A percentile compares a stretch with the other conserved stretches of the same genome.
Evolutionary conservation across 2,113 vertebrate genomes (phyloP).

Genomic region (Xiphias gladius): DNA sequence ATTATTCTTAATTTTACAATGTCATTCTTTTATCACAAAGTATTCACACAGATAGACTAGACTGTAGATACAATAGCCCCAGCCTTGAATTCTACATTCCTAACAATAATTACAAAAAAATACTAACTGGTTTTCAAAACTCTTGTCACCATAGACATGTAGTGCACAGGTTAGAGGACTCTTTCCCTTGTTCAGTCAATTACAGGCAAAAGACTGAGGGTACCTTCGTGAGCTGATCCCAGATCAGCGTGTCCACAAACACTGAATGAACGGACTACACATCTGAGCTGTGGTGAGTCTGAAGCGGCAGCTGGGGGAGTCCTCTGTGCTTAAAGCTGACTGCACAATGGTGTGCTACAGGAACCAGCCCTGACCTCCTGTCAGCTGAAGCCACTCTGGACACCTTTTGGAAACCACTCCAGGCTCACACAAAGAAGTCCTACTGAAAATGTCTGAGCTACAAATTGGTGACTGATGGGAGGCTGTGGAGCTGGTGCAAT

Average conservation of each 20-base stretch:
- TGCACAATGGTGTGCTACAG: slow-evolving; percentile 57
- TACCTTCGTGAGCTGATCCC: slow-evolving; percentile 70
- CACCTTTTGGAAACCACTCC: slow-evolving; percentile 22
- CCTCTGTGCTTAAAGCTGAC: slow-evolving; percentile 41
- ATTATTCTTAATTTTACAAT: slow-evolving; percentile 73
- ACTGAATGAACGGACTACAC: slow-evolving; percentile 8
- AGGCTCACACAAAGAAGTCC: slow-evolving; percentile 12
- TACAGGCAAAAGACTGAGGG: slow-evolving; percentile 71
- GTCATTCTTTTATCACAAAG: slow-evolving; percentile 79
- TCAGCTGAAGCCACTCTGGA: slow-evolving; percentile 38
- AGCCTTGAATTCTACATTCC: slow-evolving; percentile 78
- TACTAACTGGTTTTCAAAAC: slow-evolving; percentile 66
- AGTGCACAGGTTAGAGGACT: slow-evolving; percentile 68
- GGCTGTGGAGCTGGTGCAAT: slow-evolving; percentile 30
- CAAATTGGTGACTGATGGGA: slow-evolving; percentile 36
- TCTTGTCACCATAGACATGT: slow-evolving; percentile 60
- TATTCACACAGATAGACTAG: slow-evolving; percentile 76
- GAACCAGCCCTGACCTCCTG: slow-evolving; percentile 74
- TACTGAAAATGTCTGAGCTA: slow-evolving; percentile 30
- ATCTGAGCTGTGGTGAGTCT: slow-evolving; percentile 40
- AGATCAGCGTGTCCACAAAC: slow-evolving; percentile 69
- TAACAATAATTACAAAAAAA: slow-evolving; percentile 77
- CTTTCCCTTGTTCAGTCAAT: slow-evolving; percentile 70
- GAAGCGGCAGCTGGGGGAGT: slow-evolving; percentile 25
- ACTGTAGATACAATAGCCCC: slow-evolving; percentile 61